Evolutionary conservation across 2,888 invertebrate species (phyloP), one percentile per base, ranked within the genome.

Genomic region (Lepeophtheirus nordmannii): DNA sequence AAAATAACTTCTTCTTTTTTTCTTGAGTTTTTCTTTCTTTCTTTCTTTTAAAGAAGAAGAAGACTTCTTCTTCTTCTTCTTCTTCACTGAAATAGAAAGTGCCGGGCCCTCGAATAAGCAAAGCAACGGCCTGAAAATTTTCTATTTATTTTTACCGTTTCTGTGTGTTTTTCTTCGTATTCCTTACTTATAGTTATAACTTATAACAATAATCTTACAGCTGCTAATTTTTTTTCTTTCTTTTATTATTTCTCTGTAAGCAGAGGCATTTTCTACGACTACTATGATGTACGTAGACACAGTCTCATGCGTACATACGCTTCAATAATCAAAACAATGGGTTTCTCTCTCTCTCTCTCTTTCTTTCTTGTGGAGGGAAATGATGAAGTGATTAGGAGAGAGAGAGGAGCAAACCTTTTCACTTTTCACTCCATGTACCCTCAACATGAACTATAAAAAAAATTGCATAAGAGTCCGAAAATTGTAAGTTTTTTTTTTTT

Each of bases 291-390:
- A n/a, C n/a, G n/a, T n/a, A n/a, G 2, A 14, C 8, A n/a, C n/a
- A 46, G 53, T 3, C 53, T 46, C 17, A 5, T 46, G 53, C 53
- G 53, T 46, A 46, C 53, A 17, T 46, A 46, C 53, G 53, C 53
- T 46, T 46, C 53, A 46, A 46, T 46, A 46, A 46, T 46, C 53
- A 46, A 46, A 46, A 46, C 53, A 46, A 46, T 46, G 53, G 53
- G 53, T 46, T n/a, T n/a, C 14, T 14, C 5, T 46, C n/a, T 46
- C 8, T n/a, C 14, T 14, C 5, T 46, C n/a, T 46, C 8, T 17
- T 46, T 46, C 53, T 8, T 14, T 46, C 53, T 46, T 46, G 53
- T 5, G 53, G 14, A 46, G 8, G 53, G 14, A 46, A 46, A 46
- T 46, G 53, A 46, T 30, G 30, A 30, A 30, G 30, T 30, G 30